Base-by-base conservation (phyloP, 2,888 invertebrate species). In the Margaritifera margaritifera region DNA sequence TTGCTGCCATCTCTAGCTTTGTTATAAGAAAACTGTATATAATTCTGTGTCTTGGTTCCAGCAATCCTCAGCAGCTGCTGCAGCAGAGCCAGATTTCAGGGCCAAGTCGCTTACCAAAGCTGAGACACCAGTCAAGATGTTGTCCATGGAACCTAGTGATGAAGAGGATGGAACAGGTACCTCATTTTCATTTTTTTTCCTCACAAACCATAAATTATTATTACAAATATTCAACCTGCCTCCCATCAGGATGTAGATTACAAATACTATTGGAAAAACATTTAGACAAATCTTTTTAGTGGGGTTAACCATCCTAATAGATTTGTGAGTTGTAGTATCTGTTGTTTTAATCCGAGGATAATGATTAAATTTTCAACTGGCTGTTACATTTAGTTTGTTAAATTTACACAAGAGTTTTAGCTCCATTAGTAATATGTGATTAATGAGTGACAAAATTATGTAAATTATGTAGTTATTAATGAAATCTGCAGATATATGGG, bases 111-210 rank as follows among this genome's bases (percentile, higher is more conserved):
- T n/a, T 55, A 19, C 50, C 52, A 42, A 42, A 50, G 50, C 55
- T 24, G 60, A 64, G 56, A 61, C 61, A 18, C 55, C 69, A 18
- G 62, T 69, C 18, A 69, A 66, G 25, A 64, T 77, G 4, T 66
- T 77, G 69, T 72, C 73, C 52, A 84, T 85, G 84, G 82, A 83
- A 68, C 84, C 85, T 19, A 81, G 81, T 64, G 79, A 80, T 65
- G 84, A 84, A 72, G 84, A 83, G 4, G 84, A 83, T 22, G 82
- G 84, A 11, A 72, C 69, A 60, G 66, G 68, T 62, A 74, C 72
- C 52, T 22, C 6, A 1, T n/a, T n/a, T 15, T 24, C 4, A 51
- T 8, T 15, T 42, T 42, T 42, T 42, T 15, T 42, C 15, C 0
- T 4, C 42, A 42, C 15, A 42, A 42, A 15, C 2, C 27, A 27